Evolutionary conservation across 2,888 invertebrate species (phyloP), one percentile per base, ranked within the genome.

Genomic region (Cheilosia variabilis): DNA sequence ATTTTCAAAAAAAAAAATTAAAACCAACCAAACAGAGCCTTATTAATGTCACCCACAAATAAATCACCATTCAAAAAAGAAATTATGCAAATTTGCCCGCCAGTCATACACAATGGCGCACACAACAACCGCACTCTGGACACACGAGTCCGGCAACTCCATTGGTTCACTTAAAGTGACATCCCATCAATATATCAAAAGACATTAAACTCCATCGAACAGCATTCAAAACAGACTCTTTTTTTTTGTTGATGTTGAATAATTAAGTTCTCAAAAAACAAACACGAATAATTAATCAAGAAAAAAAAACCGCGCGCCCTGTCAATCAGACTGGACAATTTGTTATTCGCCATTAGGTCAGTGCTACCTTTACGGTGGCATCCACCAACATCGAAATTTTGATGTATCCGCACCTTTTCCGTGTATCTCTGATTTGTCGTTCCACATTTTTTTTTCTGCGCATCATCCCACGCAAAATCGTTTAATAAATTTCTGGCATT

Each of bases 401-500:
- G 0, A 10, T 17, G 9, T 63, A 9, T n/a, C 17, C 41, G 43
- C 37, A 10, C 27, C 19, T 22, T 53, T 37, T 57, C 24, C 2
- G 10, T 57, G 50, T 50, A 15, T 31, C 31, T 22, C 34, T 6
- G 27, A 7, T 53, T 55, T 62, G 13, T 41, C 31, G n/a, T 27
- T 22, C 0, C 1, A 22, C 2, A 6, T 27, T 27, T 15, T 45
- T 47, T 68, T 82, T 78, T 63, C 66, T 13, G 22, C 19, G 2
- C 37, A 60, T 41, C 83, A 58, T 63, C 83, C 83, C 79, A 84
- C 83, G 79, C 79, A 62, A 43, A 50, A 55, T 19, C 22, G 6
- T 65, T 68, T 60, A 78, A 83, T 65, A 65, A 79, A 79, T 79
- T 84, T 84, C 79, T 69, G 79, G 75, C 73, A 84, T 79, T 79